These are phyloP conservation scores for Oreotrochilus melanogaster DNA, from an alignment of 2,113 vertebrate genomes.

Conservation along the genomic window DNA sequence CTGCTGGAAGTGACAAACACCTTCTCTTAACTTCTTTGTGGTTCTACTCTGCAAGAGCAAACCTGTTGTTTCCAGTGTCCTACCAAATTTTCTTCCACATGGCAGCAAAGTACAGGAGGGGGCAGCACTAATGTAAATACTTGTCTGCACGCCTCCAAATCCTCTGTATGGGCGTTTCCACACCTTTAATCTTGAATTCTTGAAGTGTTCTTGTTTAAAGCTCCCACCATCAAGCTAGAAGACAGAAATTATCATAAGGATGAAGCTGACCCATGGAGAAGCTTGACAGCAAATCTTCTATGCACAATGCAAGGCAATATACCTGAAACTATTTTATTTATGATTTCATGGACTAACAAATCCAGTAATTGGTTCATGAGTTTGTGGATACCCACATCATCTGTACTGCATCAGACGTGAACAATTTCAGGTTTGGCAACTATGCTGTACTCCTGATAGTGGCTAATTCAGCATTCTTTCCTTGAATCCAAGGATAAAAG, in stretches of 20 bases:
- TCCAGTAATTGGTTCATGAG: background rate
- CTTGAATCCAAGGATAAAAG: background rate
- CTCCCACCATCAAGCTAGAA: background rate
- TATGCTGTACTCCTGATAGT: background rate
- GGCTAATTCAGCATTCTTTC: background rate
- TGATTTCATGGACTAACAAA: background rate
- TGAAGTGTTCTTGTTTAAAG: background rate
- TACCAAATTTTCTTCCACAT: background rate
- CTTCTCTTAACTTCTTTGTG: background rate
- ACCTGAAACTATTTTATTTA: background rate
- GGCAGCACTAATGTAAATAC: background rate
- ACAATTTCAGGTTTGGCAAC: background rate
- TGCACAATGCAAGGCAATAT: background rate
- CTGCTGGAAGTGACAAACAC: background rate
- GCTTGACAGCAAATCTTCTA: background rate
- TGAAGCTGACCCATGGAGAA: background rate
- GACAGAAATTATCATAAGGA: background rate
- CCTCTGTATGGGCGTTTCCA: background rate
- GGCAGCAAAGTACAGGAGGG: background rate
- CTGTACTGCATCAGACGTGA: background rate
- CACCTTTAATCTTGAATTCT: background rate
- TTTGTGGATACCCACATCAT: background rate
- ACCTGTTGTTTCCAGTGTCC: fast-evolving
- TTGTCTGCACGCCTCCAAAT: background rate
- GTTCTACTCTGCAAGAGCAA: background rate